A percentile compares a stretch with the other conserved stretches of the same genome.
Evolutionary conservation across 2,888 invertebrate species (phyloP).

Genomic region (Drosophila yooni): DNA sequence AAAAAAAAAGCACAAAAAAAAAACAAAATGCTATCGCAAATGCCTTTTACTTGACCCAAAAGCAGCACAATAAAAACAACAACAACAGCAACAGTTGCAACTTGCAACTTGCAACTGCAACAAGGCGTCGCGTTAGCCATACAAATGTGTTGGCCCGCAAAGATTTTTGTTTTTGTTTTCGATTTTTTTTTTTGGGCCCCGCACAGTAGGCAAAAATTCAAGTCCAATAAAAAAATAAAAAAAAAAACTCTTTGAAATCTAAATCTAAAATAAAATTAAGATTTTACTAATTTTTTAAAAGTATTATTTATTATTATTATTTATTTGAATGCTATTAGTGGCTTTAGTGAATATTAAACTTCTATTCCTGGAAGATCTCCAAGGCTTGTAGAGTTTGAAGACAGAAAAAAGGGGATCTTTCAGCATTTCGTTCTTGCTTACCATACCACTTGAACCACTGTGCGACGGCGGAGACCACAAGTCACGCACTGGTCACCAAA

Average conservation of each 20-base stretch:
- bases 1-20: conserved; percentile 21
- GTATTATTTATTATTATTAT: not conserved
- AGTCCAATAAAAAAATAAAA: not conserved
- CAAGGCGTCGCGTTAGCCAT: conserved; percentile 47
- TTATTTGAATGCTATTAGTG: not conserved
- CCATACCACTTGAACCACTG: not conserved
- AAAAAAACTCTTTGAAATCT: not conserved
- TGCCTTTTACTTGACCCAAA: conserved; percentile 78
- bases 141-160: conserved; percentile 26
- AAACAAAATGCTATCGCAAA: conserved; percentile 60
- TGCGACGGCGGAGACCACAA: conserved; percentile 63
- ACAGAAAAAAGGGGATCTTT: not conserved
- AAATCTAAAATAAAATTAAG: not conserved
- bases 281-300: not conserved
- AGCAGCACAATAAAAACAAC: conserved; percentile 39
- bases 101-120: conserved; percentile 46
- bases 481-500: conserved; percentile 73
- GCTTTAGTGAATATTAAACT: not conserved
- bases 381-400: not conserved
- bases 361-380: not conserved
- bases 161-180: conserved; percentile 8
- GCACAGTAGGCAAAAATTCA: conserved; percentile 1
- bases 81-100: conserved; percentile 38
- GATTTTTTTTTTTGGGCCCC: not conserved
- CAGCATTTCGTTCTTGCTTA: not conserved